Percentiles rank a stretch among this genome's conserved stretches.
Conservation (phyloP, 2,113 vertebrate species). For the Istiophorus platypterus region DNA sequence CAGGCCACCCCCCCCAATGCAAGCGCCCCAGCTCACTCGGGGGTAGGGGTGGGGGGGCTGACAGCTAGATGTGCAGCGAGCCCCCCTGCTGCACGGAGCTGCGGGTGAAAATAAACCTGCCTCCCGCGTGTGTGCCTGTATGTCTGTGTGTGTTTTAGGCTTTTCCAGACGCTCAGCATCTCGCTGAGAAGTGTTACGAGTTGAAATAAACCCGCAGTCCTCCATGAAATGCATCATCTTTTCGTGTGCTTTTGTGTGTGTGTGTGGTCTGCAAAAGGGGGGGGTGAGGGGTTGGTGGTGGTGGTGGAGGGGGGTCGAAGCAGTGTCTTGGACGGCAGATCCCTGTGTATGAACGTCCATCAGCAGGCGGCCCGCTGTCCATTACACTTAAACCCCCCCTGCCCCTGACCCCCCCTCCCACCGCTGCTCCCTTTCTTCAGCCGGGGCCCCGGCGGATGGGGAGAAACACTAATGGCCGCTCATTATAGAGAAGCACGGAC, state of each 20-base stretch:
- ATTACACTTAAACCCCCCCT: conserved; percentile 59
- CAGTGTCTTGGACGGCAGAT: background rate
- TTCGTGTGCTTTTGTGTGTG: background rate
- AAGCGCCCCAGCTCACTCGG: background rate
- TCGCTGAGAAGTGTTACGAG: conserved; percentile 32
- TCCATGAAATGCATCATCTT: conserved; percentile 27
- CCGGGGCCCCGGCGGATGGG: conserved; percentile 48
- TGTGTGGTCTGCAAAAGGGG: background rate
- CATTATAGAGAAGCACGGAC: conserved; percentile 71
- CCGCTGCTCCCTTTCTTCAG: conserved; percentile 37
- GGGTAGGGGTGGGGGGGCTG: too few species aligned
- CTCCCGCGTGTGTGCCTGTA: conserved; percentile 1
- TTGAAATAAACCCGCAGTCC: conserved; percentile 37
- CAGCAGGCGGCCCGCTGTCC: conserved; percentile 61
- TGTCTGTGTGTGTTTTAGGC: background rate
- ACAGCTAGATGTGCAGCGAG: conserved; percentile 47
- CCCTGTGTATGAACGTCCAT: conserved; percentile 72
- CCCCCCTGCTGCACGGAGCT: conserved; percentile 43
- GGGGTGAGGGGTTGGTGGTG: too few species aligned
- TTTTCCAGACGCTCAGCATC: conserved; percentile 36
- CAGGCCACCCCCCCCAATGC: conserved; percentile 39
- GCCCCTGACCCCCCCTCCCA: conserved; percentile 44
- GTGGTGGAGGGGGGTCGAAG: too few species aligned
- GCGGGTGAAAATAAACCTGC: conserved; percentile 43
- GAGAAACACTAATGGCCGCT: conserved; percentile 77